Evolutionary conservation across 2,888 invertebrate species (phyloP).

Genomic region (Lymantria dispar): DNA sequence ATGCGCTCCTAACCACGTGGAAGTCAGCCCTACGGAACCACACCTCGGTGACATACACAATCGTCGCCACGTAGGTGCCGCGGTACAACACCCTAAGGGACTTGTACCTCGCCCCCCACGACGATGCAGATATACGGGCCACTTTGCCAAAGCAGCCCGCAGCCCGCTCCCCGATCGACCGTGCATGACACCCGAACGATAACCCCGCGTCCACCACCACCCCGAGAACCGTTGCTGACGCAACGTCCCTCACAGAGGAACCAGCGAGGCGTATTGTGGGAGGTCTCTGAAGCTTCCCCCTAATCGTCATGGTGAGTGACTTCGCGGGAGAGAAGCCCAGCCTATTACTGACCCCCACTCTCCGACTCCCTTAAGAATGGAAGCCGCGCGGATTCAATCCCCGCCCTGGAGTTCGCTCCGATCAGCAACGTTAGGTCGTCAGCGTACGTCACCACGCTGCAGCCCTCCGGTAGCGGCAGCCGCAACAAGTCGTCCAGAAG

Average conservation of each 20-base stretch:
- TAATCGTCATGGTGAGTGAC: background rate
- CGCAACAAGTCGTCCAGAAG: constrained; percentile 29
- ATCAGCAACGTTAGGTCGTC: constrained; percentile 31
- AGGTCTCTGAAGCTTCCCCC: background rate
- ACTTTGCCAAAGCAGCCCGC: constrained; percentile 27
- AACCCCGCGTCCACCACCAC: constrained; percentile 19
- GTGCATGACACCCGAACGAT: constrained; percentile 17
- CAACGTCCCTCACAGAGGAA: constrained; percentile 2
- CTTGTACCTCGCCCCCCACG: constrained; percentile 21
- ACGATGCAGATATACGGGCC: constrained; percentile 28
- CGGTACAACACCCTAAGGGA: constrained; percentile 1
- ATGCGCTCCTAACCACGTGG: background rate
- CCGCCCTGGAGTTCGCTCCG: constrained; percentile 12
- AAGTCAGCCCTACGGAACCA: background rate
- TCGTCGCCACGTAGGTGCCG: background rate
- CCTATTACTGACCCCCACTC: background rate
- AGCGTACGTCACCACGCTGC: constrained; percentile 23
- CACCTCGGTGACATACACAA: constrained; percentile 23
- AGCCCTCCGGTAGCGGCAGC: constrained; percentile 18
- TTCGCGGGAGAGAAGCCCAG: background rate
- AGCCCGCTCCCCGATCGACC: constrained; percentile 15
- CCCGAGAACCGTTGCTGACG: constrained; percentile 5
- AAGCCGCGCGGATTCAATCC: constrained; percentile 3
- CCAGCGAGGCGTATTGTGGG: constrained; percentile 3
- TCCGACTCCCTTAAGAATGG: background rate